Conservation (phyloP, 2,888 invertebrate species). For the Keiferia lycopersicella region DNA sequence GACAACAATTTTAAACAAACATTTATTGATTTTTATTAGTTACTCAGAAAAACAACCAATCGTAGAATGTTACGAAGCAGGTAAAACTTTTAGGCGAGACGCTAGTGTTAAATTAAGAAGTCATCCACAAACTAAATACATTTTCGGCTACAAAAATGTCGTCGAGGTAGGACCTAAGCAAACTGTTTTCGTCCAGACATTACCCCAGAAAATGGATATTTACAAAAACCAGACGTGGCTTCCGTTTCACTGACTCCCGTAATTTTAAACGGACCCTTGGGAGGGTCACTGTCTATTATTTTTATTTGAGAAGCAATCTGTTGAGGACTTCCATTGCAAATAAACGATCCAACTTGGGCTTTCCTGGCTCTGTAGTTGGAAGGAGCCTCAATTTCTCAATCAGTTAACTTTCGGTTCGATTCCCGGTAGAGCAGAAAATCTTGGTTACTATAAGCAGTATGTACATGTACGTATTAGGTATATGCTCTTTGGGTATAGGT, state of each 20-base stretch:
- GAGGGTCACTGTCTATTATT: constrained; percentile 58
- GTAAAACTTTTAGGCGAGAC: too few relatives aligned
- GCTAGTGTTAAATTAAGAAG: neutral
- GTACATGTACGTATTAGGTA: too few relatives aligned
- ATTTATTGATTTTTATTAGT: too few relatives aligned
- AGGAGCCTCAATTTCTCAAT: too few relatives aligned
- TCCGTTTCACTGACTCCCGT: constrained; percentile 5
- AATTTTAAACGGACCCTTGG: constrained; percentile 20
- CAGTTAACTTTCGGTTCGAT: too few relatives aligned
- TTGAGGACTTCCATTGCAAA: constrained; percentile 20
- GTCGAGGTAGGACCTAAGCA: neutral
- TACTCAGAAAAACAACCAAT: too few relatives aligned
- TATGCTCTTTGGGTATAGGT: too few relatives aligned
- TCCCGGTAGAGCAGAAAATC: too few relatives aligned
- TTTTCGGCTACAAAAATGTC: neutral
- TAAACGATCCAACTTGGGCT: neutral
- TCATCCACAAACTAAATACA: neutral
- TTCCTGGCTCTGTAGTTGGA: neutral
- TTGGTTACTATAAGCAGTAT: too few relatives aligned
- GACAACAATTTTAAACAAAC: too few relatives aligned
- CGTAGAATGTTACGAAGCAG: too few relatives aligned
- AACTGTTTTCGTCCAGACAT: constrained; percentile 7
- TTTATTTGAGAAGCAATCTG: constrained; percentile 70
- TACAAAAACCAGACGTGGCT: constrained; percentile 7
- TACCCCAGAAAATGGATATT: constrained; percentile 10